Percentiles rank a stretch among this genome's conserved stretches.
Evolutionary conservation across 2,888 invertebrate genomes (phyloP).

Genomic region (Candidula unifasciata): DNA sequence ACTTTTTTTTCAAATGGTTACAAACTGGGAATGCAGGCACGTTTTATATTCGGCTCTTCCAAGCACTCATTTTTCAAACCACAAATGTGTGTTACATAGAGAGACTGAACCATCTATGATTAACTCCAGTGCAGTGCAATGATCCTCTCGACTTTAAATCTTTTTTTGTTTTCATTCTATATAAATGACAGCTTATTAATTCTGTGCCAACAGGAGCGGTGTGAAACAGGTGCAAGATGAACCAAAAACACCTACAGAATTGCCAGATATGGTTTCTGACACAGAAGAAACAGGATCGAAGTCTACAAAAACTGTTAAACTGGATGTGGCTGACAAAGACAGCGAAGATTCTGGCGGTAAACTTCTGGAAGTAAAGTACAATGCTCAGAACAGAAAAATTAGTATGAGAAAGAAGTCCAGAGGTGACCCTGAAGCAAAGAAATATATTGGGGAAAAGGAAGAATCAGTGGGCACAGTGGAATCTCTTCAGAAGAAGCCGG

Average conservation of each 20-base stretch:
- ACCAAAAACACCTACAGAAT: slow-evolving; percentile 28
- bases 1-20: too few species aligned
- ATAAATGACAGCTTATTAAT: neutral
- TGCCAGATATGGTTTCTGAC: slow-evolving; percentile 55
- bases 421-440: slow-evolving; percentile 70
- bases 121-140: too few species aligned
- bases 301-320: slow-evolving; percentile 13
- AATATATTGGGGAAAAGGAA: slow-evolving; percentile 62
- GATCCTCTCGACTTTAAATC: too few species aligned
- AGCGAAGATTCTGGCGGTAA: neutral
- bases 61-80: too few species aligned
- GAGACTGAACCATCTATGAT: too few species aligned
- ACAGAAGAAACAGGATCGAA: slow-evolving; percentile 18
- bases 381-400: slow-evolving; percentile 69
- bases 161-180: too few species aligned
- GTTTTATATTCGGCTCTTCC: too few species aligned
- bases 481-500: slow-evolving; percentile 70
- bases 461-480: slow-evolving; percentile 50
- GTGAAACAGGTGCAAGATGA: slow-evolving; percentile 18
- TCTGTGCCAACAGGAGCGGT: neutral
- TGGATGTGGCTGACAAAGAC: neutral
- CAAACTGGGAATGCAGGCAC: too few species aligned
- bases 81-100: too few species aligned
- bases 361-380: slow-evolving; percentile 57
- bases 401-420: slow-evolving; percentile 68